Conservation (phyloP, 2,888 invertebrate genomes). For the Dioctria linearis region DNA sequence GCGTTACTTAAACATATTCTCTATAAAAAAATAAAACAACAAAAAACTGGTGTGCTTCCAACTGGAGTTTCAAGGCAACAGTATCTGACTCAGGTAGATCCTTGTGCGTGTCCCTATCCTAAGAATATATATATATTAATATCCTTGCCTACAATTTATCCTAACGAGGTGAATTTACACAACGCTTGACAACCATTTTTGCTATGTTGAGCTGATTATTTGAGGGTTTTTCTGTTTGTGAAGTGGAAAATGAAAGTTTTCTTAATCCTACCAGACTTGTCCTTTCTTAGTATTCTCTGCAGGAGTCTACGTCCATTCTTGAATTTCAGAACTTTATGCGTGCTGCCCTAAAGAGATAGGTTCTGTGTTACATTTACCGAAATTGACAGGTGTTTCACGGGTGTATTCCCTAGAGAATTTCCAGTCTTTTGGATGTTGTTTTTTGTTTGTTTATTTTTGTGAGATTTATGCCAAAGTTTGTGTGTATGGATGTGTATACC, state of each 20-base stretch:
- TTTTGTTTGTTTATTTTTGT: no score
- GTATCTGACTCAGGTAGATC: no score
- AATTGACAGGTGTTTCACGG: slow-evolving; percentile 20
- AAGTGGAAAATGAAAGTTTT: background rate
- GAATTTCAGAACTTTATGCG: slow-evolving; percentile 4
- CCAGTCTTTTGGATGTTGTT: no score
- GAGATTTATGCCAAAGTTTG: no score
- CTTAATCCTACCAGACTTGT: background rate
- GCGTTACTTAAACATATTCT: no score
- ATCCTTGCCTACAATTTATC: background rate
- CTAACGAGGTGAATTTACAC: background rate
- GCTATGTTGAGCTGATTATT: background rate
- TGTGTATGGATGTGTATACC: no score
- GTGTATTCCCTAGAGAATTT: background rate
- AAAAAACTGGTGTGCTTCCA: slow-evolving; percentile 37
- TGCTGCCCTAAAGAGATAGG: slow-evolving; percentile 8
- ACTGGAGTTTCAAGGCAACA: no score
- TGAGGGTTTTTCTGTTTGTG: background rate
- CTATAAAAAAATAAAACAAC: background rate
- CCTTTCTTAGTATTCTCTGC: background rate
- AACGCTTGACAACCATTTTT: slow-evolving; percentile 20
- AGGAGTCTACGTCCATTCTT: slow-evolving; percentile 3
- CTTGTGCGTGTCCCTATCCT: no score
- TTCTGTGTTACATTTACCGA: slow-evolving; percentile 5
- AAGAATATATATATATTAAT: no score